These are phyloP conservation scores for Choreutis nemorana DNA, from an alignment of 2,888 invertebrate species.

Conservation along the genomic window DNA sequence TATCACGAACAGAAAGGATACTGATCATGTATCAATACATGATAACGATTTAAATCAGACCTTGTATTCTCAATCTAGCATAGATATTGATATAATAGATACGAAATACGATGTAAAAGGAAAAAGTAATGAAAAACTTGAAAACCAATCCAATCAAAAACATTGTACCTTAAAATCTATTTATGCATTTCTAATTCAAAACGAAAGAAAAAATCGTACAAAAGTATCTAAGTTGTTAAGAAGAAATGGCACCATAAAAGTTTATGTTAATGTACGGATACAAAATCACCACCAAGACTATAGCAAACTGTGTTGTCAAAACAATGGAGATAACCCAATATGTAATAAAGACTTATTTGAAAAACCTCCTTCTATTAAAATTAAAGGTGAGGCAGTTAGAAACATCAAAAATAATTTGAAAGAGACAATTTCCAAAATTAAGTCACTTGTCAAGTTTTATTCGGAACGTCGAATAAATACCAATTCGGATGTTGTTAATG, in stretches of 20 bases:
- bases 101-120: conserved; percentile 18
- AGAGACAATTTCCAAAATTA: conserved; percentile 21
- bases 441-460: too few species aligned
- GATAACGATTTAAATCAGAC: conserved; percentile 21
- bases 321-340: conserved; percentile 10
- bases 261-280: conserved; percentile 34
- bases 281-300: conserved; percentile 21
- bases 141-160: conserved; percentile 12
- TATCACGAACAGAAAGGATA: conserved; percentile 5
- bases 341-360: conserved; percentile 14
- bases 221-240: conserved; percentile 32
- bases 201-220: conserved; percentile 24
- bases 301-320: conserved; percentile 25
- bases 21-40: conserved; percentile 9
- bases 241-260: conserved; percentile 29
- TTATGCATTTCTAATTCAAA: conserved; percentile 27
- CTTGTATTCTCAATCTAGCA: conserved; percentile 18
- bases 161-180: conserved; percentile 39
- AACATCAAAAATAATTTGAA: conserved; percentile 13
- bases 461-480: too few species aligned
- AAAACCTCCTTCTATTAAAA: conserved; percentile 5
- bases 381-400: conserved; percentile 7
- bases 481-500: too few species aligned
- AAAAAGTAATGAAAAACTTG: conserved; percentile 13
- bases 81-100: conserved; percentile 42